A percentile compares a stretch with the other conserved stretches of the same genome.
phyloP scores from a whole-genome alignment of 2,797 vertebrate genomes.

The Hippocampus kuda region DNA sequence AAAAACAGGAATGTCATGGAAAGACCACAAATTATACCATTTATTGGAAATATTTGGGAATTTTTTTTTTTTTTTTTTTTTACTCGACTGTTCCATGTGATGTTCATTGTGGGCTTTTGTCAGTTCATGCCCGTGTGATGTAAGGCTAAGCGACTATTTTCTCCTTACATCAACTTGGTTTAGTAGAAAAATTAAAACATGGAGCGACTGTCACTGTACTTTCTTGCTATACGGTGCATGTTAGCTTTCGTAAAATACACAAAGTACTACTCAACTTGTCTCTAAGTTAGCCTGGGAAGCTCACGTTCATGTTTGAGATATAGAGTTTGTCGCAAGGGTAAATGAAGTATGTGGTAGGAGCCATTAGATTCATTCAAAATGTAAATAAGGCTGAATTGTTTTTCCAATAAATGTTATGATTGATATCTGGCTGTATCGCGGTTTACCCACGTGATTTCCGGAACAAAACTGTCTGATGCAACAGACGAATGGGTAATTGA shows the following conservation, averaged over 20 bases:
- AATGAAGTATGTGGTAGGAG: too few species aligned
- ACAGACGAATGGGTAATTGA: conserved; percentile 55
- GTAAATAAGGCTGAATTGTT: too few species aligned
- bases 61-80: background rate
- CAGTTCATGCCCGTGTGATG: background rate
- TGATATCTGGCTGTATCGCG: background rate
- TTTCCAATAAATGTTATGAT: background rate
- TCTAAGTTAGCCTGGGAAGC: background rate
- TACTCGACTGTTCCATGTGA: background rate
- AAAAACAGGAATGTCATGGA: background rate
- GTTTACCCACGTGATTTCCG: background rate
- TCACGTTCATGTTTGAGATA: background rate
- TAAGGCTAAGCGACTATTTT: background rate
- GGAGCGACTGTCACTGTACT: background rate
- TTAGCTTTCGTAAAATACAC: too few species aligned
- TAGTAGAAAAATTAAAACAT: background rate
- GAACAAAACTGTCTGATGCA: conserved; percentile 20
- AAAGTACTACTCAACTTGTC: background rate
- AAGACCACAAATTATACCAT: background rate
- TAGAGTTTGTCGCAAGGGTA: too few species aligned
- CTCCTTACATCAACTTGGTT: background rate
- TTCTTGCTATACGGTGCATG: background rate
- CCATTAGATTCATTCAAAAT: too few species aligned
- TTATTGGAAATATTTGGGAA: background rate
- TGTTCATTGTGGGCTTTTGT: background rate